phyloP scores from a whole-genome alignment of 1,140 invertebrate species.

The Ceratoteleas bidentatus region DNA sequence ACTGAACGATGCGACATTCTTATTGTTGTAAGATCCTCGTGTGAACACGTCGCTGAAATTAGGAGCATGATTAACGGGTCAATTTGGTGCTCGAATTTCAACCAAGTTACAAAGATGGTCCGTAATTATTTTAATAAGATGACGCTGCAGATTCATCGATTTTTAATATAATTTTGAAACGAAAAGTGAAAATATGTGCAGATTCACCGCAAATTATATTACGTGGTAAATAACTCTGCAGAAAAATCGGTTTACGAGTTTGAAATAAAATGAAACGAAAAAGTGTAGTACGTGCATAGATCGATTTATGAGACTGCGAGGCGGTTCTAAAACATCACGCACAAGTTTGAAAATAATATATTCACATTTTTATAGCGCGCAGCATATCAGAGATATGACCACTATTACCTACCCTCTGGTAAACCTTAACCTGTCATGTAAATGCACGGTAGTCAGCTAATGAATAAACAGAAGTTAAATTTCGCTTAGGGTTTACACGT shows the following conservation, averaged over 20 bases:
- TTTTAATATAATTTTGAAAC: neutral
- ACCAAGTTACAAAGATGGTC: neutral
- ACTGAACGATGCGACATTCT: slow-evolving; percentile 36
- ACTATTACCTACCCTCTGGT: slow-evolving; percentile 68
- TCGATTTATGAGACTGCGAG: slow-evolving; percentile 57
- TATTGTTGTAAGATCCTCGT: slow-evolving; percentile 51
- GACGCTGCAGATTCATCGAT: neutral
- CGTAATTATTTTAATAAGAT: neutral
- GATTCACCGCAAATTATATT: too few relatives aligned
- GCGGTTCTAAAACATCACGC: slow-evolving; percentile 60
- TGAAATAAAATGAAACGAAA: slow-evolving; percentile 45
- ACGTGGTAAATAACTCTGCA: neutral
- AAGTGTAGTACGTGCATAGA: slow-evolving; percentile 49
- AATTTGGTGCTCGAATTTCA: neutral
- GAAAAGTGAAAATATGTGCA: too few relatives aligned
- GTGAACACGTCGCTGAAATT: slow-evolving; percentile 39
- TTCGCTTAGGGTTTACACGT: slow-evolving; percentile 78
- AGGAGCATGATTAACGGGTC: neutral
- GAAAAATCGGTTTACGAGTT: slow-evolving; percentile 27
- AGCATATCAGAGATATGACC: slow-evolving; percentile 78
- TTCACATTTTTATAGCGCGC: slow-evolving; percentile 81
- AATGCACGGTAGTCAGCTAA: slow-evolving; percentile 76
- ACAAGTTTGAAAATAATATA: slow-evolving; percentile 77
- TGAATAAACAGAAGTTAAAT: slow-evolving; percentile 81
- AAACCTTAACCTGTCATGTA: slow-evolving; percentile 74